Conservation (phyloP, 2,888 invertebrate genomes). For the Amiota mariae region DNA sequence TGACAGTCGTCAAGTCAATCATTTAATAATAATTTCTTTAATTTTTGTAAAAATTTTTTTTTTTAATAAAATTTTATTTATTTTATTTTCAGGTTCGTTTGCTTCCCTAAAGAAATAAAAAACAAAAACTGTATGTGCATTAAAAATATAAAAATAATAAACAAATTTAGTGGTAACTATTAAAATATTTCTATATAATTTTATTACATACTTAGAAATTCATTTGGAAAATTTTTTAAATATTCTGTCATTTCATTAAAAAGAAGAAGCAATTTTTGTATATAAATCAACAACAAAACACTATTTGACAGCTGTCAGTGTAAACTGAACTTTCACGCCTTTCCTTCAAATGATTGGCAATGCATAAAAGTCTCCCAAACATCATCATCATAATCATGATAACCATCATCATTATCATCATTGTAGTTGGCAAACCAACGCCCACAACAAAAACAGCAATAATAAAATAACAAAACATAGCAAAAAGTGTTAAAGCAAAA, state of each 20-base stretch:
- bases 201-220: neutral
- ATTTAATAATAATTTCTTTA: no score
- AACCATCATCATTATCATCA: no score
- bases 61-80: no score
- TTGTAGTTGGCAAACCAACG: neutral
- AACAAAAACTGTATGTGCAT: neutral
- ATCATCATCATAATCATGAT: no score
- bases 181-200: neutral
- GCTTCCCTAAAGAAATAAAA: neutral
- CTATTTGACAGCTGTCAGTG: constrained; percentile 22
- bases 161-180: neutral
- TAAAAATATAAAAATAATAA: neutral
- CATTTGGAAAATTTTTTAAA: neutral
- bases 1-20: no score
- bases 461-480: constrained; percentile 20
- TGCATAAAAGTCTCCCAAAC: no score
- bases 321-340: constrained; percentile 24
- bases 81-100: neutral
- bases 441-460: constrained; percentile 32
- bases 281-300: constrained; percentile 12
- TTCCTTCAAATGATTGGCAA: neutral
- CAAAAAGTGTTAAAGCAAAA: neutral
- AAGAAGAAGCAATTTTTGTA: neutral
- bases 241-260: neutral
- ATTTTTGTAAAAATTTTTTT: no score